phyloP scores from a whole-genome alignment of 2,797 vertebrate genomes.

The Neosilurus hyrtlii region DNA sequence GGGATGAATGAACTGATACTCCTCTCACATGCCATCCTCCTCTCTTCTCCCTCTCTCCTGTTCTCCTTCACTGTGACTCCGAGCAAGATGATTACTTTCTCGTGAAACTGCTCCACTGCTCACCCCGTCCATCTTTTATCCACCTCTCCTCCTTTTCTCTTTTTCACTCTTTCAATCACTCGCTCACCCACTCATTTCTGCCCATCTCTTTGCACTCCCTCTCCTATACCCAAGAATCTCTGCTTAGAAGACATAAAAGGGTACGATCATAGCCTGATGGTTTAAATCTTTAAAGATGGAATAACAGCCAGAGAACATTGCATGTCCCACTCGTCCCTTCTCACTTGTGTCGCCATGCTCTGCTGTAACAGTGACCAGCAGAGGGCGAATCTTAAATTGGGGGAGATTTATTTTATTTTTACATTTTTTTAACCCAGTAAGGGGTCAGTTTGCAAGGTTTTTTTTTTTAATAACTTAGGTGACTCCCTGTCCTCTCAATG shows the following conservation, averaged over 20 bases:
- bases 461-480: slow-evolving; percentile 61
- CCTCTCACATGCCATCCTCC: slow-evolving; percentile 72
- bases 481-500: slow-evolving; percentile 82
- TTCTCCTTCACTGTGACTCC: slow-evolving; percentile 83
- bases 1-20: slow-evolving; percentile 79
- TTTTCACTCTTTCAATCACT: slow-evolving; percentile 33
- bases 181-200: slow-evolving; percentile 49
- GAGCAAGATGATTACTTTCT: slow-evolving; percentile 91
- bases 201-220: slow-evolving; percentile 60
- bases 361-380: slow-evolving; percentile 91
- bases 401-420: neutral
- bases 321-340: slow-evolving; percentile 89
- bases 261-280: slow-evolving; percentile 95
- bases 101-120: slow-evolving; percentile 71
- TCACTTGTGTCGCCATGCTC: slow-evolving; percentile 90
- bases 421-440: slow-evolving; percentile 39
- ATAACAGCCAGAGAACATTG: slow-evolving; percentile 98
- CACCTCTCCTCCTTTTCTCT: slow-evolving; percentile 75
- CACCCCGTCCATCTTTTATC: slow-evolving; percentile 61
- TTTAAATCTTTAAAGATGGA: slow-evolving; percentile 99
- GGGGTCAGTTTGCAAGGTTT: slow-evolving; percentile 49
- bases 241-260: slow-evolving; percentile 99
- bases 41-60: slow-evolving; percentile 60
- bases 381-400: slow-evolving; percentile 57
- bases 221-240: slow-evolving; percentile 85